These are phyloP conservation scores for Orchesella cincta DNA, from an alignment of 1,140 invertebrate species.

Conservation along the genomic window DNA sequence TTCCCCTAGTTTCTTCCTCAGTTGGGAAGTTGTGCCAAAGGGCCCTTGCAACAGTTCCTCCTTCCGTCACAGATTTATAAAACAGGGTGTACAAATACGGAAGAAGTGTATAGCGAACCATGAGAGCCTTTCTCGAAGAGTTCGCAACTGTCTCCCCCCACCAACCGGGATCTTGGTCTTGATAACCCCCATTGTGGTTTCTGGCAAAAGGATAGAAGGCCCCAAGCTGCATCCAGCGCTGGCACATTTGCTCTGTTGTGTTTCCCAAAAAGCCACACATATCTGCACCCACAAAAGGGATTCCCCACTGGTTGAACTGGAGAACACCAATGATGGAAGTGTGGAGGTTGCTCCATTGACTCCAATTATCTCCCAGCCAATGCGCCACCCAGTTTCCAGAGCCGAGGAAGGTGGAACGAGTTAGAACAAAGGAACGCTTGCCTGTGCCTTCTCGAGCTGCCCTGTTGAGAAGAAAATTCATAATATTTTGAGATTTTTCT, in stretches of 20 bases:
- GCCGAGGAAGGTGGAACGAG: slow-evolving; percentile 62
- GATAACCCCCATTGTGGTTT: slow-evolving; percentile 13
- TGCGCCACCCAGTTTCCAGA: slow-evolving; percentile 62
- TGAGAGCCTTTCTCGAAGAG: slow-evolving; percentile 53
- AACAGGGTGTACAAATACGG: slow-evolving; percentile 61
- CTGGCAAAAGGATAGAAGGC: slow-evolving; percentile 60
- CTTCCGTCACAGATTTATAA: slow-evolving; percentile 52
- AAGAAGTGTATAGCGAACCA: slow-evolving; percentile 58
- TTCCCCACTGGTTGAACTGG: slow-evolving; percentile 60
- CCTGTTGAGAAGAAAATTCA: not conserved
- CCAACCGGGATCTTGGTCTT: slow-evolving; percentile 54
- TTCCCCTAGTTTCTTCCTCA: slow-evolving; percentile 23
- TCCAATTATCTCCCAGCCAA: slow-evolving; percentile 62
- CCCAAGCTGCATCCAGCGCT: slow-evolving; percentile 58
- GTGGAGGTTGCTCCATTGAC: slow-evolving; percentile 58
- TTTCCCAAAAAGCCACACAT: slow-evolving; percentile 62
- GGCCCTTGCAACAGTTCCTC: slow-evolving; percentile 51
- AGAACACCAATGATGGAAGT: slow-evolving; percentile 52
- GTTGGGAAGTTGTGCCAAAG: slow-evolving; percentile 51
- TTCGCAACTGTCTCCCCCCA: slow-evolving; percentile 50
- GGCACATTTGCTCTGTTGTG: slow-evolving; percentile 57
- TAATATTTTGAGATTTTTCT: too few species aligned
- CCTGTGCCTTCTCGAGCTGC: slow-evolving; percentile 18
- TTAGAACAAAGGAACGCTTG: slow-evolving; percentile 37
- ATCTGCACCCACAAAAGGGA: slow-evolving; percentile 61